phyloP scores from a whole-genome alignment of 1,140 invertebrate species.

The Pseudachorutes palmiensis region DNA sequence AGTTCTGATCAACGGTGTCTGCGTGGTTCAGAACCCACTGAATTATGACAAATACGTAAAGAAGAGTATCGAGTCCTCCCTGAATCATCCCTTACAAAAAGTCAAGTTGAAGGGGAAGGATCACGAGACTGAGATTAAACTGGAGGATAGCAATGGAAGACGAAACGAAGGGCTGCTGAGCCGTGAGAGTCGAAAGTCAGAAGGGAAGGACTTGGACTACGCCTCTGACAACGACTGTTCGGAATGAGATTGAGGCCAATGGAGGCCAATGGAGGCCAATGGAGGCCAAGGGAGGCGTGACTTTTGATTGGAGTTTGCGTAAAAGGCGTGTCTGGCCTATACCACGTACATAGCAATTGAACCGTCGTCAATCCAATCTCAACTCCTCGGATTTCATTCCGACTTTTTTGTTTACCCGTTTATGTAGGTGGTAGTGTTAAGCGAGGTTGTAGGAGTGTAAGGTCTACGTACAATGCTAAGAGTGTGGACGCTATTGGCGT shows the following conservation, averaged over 20 bases:
- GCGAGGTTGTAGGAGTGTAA: too few relatives aligned
- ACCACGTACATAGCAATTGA: too few relatives aligned
- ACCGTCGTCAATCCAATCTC: not conserved
- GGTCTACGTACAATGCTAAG: too few relatives aligned
- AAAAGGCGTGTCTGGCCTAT: too few relatives aligned
- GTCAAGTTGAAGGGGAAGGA: conserved; percentile 4
- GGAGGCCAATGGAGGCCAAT: not conserved
- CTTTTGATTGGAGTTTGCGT: too few relatives aligned
- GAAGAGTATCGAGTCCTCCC: not conserved
- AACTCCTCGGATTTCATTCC: not conserved
- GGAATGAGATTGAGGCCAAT: not conserved
- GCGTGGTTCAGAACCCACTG: conserved; percentile 54
- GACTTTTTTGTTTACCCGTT: not conserved
- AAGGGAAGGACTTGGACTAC: not conserved
- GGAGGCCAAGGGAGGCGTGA: too few relatives aligned
- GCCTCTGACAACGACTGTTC: conserved; percentile 4
- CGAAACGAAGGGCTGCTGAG: not conserved
- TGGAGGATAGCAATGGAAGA: not conserved
- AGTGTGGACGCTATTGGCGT: too few relatives aligned
- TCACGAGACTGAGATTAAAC: not conserved
- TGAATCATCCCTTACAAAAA: not conserved
- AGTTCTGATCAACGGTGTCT: conserved; percentile 83
- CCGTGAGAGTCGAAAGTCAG: not conserved
- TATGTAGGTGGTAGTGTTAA: too few relatives aligned
- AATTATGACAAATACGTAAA: conserved; percentile 18